Evolutionary conservation across 2,113 vertebrate genomes (phyloP).

Genomic region (Probosciger aterrimus): DNA sequence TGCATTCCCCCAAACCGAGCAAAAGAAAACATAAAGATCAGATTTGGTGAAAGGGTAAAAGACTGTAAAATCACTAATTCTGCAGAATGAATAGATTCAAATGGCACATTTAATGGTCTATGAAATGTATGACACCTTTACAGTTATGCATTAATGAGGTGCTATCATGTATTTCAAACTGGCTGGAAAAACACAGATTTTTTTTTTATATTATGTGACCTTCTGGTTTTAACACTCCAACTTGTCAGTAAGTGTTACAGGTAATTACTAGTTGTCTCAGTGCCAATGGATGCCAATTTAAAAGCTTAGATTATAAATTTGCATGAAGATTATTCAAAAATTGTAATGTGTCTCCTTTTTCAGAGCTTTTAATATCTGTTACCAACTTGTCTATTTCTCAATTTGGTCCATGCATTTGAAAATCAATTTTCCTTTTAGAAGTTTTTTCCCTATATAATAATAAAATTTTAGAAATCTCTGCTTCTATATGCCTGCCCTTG

Average conservation of each 20-base stretch:
- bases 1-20: fast-evolving
- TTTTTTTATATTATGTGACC: not conserved
- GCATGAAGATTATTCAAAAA: not conserved
- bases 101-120: not conserved
- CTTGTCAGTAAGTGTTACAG: not conserved
- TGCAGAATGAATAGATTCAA: not conserved
- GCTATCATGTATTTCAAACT: not conserved
- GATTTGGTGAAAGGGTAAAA: not conserved
- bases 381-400: not conserved
- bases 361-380: not conserved
- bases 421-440: not conserved
- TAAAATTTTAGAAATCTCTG: not conserved
- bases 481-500: not conserved
- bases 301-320: not conserved
- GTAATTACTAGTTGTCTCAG: not conserved
- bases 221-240: not conserved
- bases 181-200: not conserved
- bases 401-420: not conserved
- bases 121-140: not conserved
- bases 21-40: not conserved
- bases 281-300: not conserved
- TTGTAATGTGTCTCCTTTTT: not conserved
- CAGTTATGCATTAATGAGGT: not conserved
- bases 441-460: not conserved
- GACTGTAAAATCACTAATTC: not conserved